Evolutionary conservation across 2,113 vertebrate species (phyloP), one percentile per base, ranked within the genome.

Genomic region (Oenanthe melanoleuca): DNA sequence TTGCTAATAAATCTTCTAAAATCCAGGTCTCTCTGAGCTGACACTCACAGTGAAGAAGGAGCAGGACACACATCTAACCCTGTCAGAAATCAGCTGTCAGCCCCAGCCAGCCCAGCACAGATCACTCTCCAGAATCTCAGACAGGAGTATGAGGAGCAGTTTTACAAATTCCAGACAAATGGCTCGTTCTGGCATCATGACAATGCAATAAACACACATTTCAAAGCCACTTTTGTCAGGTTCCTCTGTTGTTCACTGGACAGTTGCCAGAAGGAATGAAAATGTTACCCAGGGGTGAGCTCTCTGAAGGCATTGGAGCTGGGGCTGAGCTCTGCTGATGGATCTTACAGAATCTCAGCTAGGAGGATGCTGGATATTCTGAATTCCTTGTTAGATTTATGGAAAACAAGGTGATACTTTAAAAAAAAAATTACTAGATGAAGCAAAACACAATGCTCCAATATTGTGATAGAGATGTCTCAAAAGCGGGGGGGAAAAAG

Each of bases 121-220:
- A 44, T 42, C 75, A 11, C 59, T 82, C 75, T 80, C 60, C 82
- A 83, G 31, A 60, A 88, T 59, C 65, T 21, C 82, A 60, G 92
- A 72, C 8, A 55, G 33, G 10, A 55, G 50, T 12, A 44, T 0
- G 37, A 94, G 85, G 22, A 86, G 71, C 59, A 69, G 57, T 52
- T 89, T 61, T 73, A 74, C 70, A n/a, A 74, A 88, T 96, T 92
- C 88, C 79, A 96, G 72, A 82, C 5, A 5, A 88, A 77, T 0
- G 0, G 77, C 86, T 81, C 44, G 5, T 79, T 84, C 94, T 96
- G 95, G 94, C 94, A 89, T 6, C 25, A 75, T 9, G 90, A 95
- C 94, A 96, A 67, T 26, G 92, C 95, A 88, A 97, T 96, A 95
- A 97, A 95, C 82, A 86, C 89, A 89, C 88, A 83, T 96, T 96